These are phyloP conservation scores for Cepaea hortensis DNA, from an alignment of 2,888 invertebrate species.

Conservation along the genomic window DNA sequence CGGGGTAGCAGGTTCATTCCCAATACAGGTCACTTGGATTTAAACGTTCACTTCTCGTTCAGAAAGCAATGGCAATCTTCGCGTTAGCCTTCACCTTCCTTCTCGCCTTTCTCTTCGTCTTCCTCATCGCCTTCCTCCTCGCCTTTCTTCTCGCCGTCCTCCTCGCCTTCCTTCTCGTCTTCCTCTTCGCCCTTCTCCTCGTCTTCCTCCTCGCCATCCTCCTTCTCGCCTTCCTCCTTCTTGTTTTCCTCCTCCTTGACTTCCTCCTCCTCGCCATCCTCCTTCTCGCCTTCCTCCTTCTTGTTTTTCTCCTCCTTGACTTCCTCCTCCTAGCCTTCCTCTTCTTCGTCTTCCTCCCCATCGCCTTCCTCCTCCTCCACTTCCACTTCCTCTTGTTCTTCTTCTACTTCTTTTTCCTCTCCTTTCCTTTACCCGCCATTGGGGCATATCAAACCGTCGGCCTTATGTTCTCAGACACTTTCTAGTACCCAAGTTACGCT, in stretches of 20 bases:
- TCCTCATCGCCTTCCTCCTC: not conserved
- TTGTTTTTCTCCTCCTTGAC: not conserved
- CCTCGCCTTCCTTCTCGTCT: not conserved
- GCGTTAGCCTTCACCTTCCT: too few species aligned
- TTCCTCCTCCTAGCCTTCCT: not conserved
- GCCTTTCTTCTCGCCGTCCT: not conserved
- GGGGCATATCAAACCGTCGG: too few species aligned
- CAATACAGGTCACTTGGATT: too few species aligned
- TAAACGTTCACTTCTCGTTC: too few species aligned
- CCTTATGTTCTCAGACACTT: too few species aligned
- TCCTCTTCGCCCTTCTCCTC: not conserved
- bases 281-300: too few species aligned
- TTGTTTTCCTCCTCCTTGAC: too few species aligned
- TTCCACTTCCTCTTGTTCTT: not conserved
- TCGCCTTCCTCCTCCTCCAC: not conserved
- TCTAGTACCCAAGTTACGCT: too few species aligned
- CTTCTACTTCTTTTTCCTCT: not conserved
- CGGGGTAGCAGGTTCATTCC: too few species aligned
- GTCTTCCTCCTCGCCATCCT: too few species aligned
- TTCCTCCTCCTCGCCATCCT: too few species aligned
- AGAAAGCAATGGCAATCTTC: too few species aligned
- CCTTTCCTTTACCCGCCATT: not conserved
- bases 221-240: not conserved
- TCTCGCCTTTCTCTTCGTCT: not conserved
- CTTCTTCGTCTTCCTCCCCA: not conserved